Conservation (phyloP, 2,888 invertebrate species). For the Pachycephus smyrnensis region DNA sequence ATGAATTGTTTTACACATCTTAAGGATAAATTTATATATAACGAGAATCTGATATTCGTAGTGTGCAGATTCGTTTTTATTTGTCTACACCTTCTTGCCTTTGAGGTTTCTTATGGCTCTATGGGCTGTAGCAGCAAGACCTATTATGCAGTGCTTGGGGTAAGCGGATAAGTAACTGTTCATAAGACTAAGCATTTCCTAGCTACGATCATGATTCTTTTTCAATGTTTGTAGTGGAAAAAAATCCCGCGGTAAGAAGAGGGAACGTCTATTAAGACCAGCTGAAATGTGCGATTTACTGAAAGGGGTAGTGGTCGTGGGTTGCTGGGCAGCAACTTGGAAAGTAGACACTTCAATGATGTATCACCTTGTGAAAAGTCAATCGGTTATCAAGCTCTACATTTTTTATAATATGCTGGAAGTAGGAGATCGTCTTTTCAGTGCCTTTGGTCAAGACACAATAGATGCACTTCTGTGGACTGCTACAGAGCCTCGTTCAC, state of each 20-base stretch:
- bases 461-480: constrained; percentile 99
- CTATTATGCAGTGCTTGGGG: constrained; percentile 81
- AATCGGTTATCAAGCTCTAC: constrained; percentile 98
- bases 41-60: constrained; percentile 58
- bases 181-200: neutral
- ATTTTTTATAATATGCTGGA: constrained; percentile 99
- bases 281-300: constrained; percentile 96
- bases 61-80: constrained; percentile 97
- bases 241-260: constrained; percentile 49
- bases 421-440: constrained; percentile 95
- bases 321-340: constrained; percentile 86
- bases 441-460: constrained; percentile 97
- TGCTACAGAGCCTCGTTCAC: constrained; percentile 92
- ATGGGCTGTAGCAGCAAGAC: constrained; percentile 82
- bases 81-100: constrained; percentile 97
- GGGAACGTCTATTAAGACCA: constrained; percentile 78
- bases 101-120: constrained; percentile 89
- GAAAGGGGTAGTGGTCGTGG: constrained; percentile 89
- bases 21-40: constrained; percentile 2
- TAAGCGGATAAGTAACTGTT: constrained; percentile 56
- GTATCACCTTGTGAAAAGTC: constrained; percentile 97
- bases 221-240: constrained; percentile 41
- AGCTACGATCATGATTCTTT: neutral
- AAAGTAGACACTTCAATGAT: constrained; percentile 97
- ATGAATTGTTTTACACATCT: neutral